These are phyloP conservation scores for Thymelicus acteon DNA, from an alignment of 2,888 invertebrate genomes.

Conservation along the genomic window DNA sequence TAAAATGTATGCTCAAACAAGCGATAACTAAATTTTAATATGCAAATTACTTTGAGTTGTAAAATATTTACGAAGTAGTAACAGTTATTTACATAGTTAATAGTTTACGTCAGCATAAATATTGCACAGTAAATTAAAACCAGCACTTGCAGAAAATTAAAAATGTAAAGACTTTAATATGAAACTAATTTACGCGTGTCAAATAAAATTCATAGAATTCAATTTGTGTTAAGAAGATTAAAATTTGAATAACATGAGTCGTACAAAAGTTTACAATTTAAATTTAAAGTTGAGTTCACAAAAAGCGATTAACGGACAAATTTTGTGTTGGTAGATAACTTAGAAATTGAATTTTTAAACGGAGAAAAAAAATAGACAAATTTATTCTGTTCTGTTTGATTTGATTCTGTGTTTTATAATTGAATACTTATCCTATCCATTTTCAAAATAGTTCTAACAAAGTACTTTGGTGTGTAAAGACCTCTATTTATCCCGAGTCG, in stretches of 20 bases:
- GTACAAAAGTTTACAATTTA: constrained; percentile 32
- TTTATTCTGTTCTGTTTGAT: too few relatives aligned
- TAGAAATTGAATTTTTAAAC: constrained; percentile 15
- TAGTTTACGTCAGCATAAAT: not conserved
- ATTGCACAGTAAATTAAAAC: constrained; percentile 4
- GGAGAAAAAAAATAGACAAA: too few relatives aligned
- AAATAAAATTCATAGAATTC: constrained; percentile 31
- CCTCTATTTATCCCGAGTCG: too few relatives aligned
- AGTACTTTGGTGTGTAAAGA: too few relatives aligned
- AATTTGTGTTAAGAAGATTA: constrained; percentile 29
- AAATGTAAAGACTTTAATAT: not conserved
- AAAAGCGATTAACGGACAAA: constrained; percentile 34
- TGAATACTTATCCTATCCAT: too few relatives aligned
- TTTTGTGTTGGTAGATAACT: constrained; percentile 16
- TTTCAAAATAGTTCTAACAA: too few relatives aligned
- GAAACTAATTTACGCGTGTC: constrained; percentile 25
- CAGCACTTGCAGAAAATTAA: not conserved
- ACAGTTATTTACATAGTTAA: not conserved
- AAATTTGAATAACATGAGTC: constrained; percentile 33
- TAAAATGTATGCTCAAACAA: too few relatives aligned
- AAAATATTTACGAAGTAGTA: not conserved
- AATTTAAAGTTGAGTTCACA: constrained; percentile 31
- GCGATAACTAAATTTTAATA: not conserved
- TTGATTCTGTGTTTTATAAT: too few relatives aligned
- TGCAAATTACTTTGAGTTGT: not conserved